Evolutionary conservation across 2,797 vertebrate genomes (phyloP), one percentile per base, ranked within the genome.

Genomic region (Perodicticus potto): DNA sequence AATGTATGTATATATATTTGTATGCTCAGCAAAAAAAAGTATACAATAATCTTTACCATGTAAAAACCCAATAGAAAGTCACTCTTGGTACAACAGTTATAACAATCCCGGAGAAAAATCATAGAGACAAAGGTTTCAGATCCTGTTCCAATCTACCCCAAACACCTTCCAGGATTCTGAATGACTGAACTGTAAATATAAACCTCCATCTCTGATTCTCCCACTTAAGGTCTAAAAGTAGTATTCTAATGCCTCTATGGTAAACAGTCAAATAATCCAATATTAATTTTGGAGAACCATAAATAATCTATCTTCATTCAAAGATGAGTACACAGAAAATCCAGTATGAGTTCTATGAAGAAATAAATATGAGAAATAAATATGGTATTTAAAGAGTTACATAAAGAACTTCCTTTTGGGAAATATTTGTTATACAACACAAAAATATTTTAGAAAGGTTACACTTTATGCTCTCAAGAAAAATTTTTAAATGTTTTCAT

Each of bases 221-320:
- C 57, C 74, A 81, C 63, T 86, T 72, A 73, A 37, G 29, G 78
- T 57, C 70, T 70, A 65, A 94, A 90, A 73, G 32, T 25, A 87
- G 37, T 84, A 67, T 87, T 93, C 72, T 89, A 93, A 78, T 72
- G 63, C 27, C n/a, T 95, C 80, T 32, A 59, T 85, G 17, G 92
- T 78, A 37, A 83, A 43, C 17, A 95, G 70, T 37, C 43, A 94
- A 81, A 22, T 92, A 94, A 43, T 14, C 32, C 49, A n/a, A 59
- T 37, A 81, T 72, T 90, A 91, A 89, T 37, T 95, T 70, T 63
- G 19, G 23, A 32, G 32, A 90, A 13, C 57, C 82, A 88, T 23
- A 91, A 84, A 85, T 81, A 80, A 67, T 40, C 34, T 93, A 77
- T 61, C n/a, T 95, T 93, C 43, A 57, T 72, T 90, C 45, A 96